These are phyloP conservation scores for Pristionchus japonicus DNA, from an alignment of 2,888 invertebrate genomes.

Conservation along the genomic window DNA sequence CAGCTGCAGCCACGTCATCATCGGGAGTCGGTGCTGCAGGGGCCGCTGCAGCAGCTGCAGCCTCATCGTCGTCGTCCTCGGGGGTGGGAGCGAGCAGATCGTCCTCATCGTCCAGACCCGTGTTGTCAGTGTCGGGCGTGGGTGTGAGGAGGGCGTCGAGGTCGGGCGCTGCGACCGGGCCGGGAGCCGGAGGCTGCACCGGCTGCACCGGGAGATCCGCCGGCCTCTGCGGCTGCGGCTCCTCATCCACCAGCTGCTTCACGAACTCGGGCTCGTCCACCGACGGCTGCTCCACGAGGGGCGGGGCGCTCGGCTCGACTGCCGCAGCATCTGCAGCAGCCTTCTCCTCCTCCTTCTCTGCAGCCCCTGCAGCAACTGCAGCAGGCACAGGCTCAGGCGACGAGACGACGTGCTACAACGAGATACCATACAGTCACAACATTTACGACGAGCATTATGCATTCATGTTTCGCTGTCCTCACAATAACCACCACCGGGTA, in stretches of 20 bases:
- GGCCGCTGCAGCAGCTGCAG: too few relatives aligned
- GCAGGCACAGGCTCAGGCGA: background rate
- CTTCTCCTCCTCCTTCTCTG: background rate
- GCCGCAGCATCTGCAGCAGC: background rate
- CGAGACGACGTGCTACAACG: background rate
- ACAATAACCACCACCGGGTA: background rate
- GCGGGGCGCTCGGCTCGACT: background rate
- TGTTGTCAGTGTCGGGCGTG: too few relatives aligned
- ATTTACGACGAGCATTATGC: too few relatives aligned
- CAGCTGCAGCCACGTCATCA: background rate
- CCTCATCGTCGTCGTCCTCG: background rate
- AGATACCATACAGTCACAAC: background rate
- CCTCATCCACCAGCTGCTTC: background rate
- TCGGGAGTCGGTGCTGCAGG: background rate
- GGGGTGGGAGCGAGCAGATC: background rate
- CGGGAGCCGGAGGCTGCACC: too few relatives aligned
- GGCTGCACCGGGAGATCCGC: too few relatives aligned
- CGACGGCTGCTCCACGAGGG: background rate
- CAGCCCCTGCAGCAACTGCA: background rate
- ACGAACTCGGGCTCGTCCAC: slow-evolving; percentile 14
- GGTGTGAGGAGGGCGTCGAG: too few relatives aligned
- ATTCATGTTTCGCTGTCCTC: too few relatives aligned
- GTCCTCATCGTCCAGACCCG: background rate
- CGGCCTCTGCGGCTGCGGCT: slow-evolving; percentile 16
- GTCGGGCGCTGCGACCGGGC: too few relatives aligned